Evolutionary conservation across 2,888 invertebrate species (phyloP).

Genomic region (Serrognathus titanus): DNA sequence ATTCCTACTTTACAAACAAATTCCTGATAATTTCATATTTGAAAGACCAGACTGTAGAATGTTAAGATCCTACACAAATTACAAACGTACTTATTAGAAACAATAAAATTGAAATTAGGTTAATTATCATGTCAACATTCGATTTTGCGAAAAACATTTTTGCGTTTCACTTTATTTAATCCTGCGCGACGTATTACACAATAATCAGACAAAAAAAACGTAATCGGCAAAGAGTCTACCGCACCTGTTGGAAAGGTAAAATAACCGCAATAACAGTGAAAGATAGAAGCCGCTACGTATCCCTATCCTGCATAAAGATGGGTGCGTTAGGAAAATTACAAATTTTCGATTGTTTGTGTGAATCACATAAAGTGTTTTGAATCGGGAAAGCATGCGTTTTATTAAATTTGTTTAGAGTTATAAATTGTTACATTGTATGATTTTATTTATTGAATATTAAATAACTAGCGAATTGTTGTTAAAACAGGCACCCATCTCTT

Average conservation of each 20-base stretch:
- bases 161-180: background rate
- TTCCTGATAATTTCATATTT: no score
- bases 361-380: background rate
- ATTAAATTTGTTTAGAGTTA: no score
- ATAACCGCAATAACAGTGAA: constrained; percentile 30
- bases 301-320: constrained; percentile 39
- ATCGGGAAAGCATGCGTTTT: no score
- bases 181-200: background rate
- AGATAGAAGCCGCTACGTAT: constrained; percentile 25
- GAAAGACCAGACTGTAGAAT: no score
- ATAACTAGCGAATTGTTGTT: constrained; percentile 1
- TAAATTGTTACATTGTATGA: background rate
- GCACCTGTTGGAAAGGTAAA: constrained; percentile 25
- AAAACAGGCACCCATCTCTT: constrained; percentile 25
- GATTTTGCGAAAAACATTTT: background rate
- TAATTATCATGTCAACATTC: no score
- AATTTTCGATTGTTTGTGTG: no score
- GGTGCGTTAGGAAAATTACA: constrained; percentile 18
- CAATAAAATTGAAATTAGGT: no score
- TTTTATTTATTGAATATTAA: background rate
- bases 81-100: no score
- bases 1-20: no score
- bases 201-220: background rate
- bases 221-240: constrained; percentile 5
- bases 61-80: no score